These are phyloP conservation scores for Crotalus horridus DNA, from an alignment of 2,113 vertebrate genomes.

Conservation along the genomic window DNA sequence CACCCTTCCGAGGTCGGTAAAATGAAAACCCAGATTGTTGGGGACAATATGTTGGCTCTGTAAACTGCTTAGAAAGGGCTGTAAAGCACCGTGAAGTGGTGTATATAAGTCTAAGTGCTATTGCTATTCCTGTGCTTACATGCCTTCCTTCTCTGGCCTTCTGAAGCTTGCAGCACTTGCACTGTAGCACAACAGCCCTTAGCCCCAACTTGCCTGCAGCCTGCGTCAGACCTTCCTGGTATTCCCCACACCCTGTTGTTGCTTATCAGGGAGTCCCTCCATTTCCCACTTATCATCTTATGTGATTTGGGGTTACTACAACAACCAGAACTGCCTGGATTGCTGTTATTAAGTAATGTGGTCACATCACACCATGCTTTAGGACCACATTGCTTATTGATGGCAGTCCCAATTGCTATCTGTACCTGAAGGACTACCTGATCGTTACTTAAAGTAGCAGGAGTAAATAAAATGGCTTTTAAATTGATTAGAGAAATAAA, in stretches of 20 bases:
- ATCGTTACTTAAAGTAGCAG: background rate
- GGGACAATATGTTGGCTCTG: background rate
- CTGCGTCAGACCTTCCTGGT: background rate
- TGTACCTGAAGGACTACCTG: background rate
- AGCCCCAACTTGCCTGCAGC: background rate
- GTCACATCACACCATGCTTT: background rate
- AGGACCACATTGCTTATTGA: background rate
- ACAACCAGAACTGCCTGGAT: background rate
- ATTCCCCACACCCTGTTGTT: background rate
- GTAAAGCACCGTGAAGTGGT: background rate
- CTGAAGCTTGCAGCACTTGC: background rate
- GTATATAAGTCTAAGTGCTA: background rate
- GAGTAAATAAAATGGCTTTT: background rate
- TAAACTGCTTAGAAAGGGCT: background rate
- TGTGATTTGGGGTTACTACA: background rate
- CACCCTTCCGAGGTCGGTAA: background rate
- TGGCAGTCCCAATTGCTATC: background rate
- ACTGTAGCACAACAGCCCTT: background rate
- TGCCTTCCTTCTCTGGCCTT: background rate
- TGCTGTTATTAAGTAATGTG: background rate
- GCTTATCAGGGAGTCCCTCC: background rate
- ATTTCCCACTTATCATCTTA: background rate
- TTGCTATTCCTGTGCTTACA: background rate
- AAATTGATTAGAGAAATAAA: background rate
- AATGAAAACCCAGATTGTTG: background rate